Evolutionary conservation across 2,113 vertebrate genomes (phyloP), one percentile per base, ranked within the genome.

Genomic region (Rhinogobius similis): DNA sequence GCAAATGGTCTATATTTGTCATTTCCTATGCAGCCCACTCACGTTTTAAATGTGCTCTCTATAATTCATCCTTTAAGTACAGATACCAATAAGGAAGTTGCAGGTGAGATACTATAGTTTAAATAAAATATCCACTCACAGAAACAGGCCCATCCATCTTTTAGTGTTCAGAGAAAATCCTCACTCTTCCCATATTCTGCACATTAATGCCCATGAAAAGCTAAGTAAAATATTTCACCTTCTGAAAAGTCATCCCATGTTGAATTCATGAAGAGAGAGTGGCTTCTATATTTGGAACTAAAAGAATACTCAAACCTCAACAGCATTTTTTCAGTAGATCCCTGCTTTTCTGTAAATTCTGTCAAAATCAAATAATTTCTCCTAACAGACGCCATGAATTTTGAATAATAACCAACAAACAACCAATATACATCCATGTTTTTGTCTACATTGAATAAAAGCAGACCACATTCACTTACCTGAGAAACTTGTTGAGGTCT

Each of bases 401-500:
- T 6, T 6, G 39, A 46, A 46, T 18, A 1, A 46, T 6, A 6
- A 46, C 16, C 43, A 18, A 46, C 20, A 5, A n/a, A n/a, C n/a
- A 43, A 43, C 1, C 39, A 43, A 13, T 13, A 43, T 3, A 2
- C 10, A 43, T 10, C 3, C 10, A 43, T 43, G 10, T 9, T 43
- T 43, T 13, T 43, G 11, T 9, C 10, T 5, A 1, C 3, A 44
- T 46, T 46, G 44, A 18, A 20, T 5, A 16, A 46, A 46, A 20
- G 5, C 16, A 16, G 44, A 20, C 44, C 44, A 46, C 10, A 20
- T 56, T 29, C 16, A 53, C 74, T 81, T 44, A 98, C 98, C 98
- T 97, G 86, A 99, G 96, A 82, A 99, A 99, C 89, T 99, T 99
- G 86, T 99, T 99, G 72, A 99, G 96, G 84, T 99, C 97, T 72